phyloP scores from a whole-genome alignment of 2,888 invertebrate genomes.

The Escarpia spicata region DNA sequence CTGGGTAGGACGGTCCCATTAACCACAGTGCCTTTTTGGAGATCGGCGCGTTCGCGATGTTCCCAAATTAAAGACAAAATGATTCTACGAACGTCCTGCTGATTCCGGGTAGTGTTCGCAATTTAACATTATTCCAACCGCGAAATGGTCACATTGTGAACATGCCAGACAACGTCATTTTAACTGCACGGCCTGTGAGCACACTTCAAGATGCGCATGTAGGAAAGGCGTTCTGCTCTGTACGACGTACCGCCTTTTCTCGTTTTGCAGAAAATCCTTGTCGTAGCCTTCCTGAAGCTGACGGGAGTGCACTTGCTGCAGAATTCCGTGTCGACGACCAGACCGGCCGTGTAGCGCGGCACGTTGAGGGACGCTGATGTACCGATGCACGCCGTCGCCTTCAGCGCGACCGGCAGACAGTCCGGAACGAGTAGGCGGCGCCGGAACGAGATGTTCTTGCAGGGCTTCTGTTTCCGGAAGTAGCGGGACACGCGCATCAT shows the following conservation, averaged over 20 bases:
- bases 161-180: neutral
- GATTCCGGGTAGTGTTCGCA: no score
- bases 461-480: neutral
- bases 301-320: conserved; percentile 1
- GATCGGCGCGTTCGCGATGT: no score
- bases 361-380: neutral
- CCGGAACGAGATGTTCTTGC: neutral
- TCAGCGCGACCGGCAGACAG: neutral
- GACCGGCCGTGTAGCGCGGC: neutral
- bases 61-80: no score
- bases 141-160: no score
- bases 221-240: neutral
- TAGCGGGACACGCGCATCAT: neutral
- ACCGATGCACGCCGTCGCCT: neutral
- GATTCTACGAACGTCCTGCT: no score
- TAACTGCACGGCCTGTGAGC: neutral
- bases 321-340: neutral
- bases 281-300: neutral
- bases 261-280: neutral
- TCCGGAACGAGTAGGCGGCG: neutral
- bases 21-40: no score
- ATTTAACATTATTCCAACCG: no score
- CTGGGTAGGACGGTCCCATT: no score
- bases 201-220: neutral
- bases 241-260: neutral